Conservation (phyloP, 2,797 vertebrate genomes). For the Streptopelia turtur region DNA sequence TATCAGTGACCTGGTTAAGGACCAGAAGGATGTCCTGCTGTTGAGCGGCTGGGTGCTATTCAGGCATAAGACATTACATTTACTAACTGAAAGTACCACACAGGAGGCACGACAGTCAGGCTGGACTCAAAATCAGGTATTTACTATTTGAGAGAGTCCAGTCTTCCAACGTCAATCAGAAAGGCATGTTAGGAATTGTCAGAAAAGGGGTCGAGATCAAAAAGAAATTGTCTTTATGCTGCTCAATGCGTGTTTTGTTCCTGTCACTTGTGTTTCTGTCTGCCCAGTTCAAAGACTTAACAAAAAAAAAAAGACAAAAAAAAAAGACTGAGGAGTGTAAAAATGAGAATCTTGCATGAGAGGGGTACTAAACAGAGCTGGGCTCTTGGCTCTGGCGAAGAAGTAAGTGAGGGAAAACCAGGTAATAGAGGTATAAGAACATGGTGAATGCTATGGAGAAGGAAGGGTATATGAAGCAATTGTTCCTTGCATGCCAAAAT, state of each 20-base stretch:
- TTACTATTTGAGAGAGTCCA: accelerated
- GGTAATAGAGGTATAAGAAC: background rate
- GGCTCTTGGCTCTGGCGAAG: background rate
- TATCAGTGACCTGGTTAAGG: background rate
- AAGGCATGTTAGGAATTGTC: background rate
- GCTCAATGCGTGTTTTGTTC: background rate
- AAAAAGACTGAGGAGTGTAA: background rate
- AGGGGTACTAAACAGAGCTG: background rate
- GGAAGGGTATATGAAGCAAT: background rate
- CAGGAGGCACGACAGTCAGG: background rate
- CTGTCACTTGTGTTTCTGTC: background rate
- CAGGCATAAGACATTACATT: background rate
- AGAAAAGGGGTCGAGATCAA: background rate
- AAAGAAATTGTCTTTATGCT: background rate
- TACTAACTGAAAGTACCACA: background rate
- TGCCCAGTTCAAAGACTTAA: background rate
- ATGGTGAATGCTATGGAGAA: accelerated
- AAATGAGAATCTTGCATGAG: background rate
- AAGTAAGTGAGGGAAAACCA: background rate
- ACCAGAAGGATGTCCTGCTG: background rate
- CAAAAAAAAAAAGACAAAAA: background rate
- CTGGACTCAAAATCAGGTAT: background rate
- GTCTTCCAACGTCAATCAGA: background rate
- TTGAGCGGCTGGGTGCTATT: background rate
- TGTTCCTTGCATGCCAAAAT: background rate